Percentiles rank a stretch among this genome's conserved stretches.
phyloP scores from a whole-genome alignment of 2,113 vertebrate species.

The Sitta europaea region DNA sequence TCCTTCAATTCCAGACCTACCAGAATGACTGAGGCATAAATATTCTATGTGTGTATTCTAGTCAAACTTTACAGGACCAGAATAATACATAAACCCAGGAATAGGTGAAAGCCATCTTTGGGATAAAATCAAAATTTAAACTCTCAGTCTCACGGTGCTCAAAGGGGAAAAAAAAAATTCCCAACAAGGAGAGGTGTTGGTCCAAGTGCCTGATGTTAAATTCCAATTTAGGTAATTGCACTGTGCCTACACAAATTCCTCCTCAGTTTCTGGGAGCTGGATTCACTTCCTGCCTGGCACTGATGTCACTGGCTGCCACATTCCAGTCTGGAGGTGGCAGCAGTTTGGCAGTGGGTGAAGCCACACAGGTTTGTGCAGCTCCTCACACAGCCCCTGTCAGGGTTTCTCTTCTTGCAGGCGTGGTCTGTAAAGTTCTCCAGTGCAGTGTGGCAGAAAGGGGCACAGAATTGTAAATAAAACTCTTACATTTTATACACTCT shows the following conservation, averaged over 20 bases:
- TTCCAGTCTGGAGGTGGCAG: not conserved
- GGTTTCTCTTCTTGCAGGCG: rapidly evolving
- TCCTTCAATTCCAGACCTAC: not conserved
- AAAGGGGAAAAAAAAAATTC: not conserved
- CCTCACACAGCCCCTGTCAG: not conserved
- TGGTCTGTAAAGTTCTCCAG: not conserved
- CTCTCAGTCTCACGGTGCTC: not conserved
- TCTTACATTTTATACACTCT: not conserved
- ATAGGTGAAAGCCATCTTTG: not conserved
- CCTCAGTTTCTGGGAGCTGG: not conserved
- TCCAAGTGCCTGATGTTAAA: not conserved
- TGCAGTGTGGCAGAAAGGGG: rapidly evolving
- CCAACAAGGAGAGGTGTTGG: not conserved
- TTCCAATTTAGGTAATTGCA: constrained; percentile 7
- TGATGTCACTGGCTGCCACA: not conserved
- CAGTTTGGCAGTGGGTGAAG: not conserved
- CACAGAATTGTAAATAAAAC: not conserved
- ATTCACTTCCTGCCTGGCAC: constrained; percentile 31
- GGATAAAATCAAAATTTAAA: not conserved
- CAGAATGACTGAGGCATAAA: not conserved
- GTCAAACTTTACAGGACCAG: not conserved
- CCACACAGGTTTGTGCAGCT: not conserved
- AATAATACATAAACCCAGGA: not conserved
- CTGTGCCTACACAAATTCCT: not conserved
- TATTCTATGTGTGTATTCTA: not conserved